A percentile compares a stretch with the other conserved stretches of the same genome.
Conservation (phyloP, 2,113 vertebrate species). For the Muscicapa adusta region DNA sequence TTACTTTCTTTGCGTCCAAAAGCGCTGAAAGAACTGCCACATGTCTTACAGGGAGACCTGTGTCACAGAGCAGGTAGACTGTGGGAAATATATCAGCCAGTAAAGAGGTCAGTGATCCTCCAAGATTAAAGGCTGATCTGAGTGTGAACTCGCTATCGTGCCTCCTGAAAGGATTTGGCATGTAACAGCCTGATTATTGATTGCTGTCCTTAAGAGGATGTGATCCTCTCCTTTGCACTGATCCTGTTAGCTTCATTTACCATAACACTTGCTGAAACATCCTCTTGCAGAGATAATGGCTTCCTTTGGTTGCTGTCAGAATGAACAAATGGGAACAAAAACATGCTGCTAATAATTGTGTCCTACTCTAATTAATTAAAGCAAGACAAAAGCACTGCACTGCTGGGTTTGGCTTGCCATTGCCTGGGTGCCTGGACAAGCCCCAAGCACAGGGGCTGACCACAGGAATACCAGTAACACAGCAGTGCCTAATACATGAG, state of each 20-base stretch:
- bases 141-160: not conserved
- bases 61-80: not conserved
- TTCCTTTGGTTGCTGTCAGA: slow-evolving; percentile 26
- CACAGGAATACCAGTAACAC: not conserved
- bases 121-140: slow-evolving; percentile 10
- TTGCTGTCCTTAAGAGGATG: not conserved
- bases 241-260: slow-evolving; percentile 30
- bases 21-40: rapidly evolving
- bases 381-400: slow-evolving; percentile 1
- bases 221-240: not conserved
- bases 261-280: not conserved
- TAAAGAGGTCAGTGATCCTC: not conserved
- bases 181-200: not conserved
- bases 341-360: not conserved
- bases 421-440: not conserved
- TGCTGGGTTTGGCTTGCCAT: not conserved
- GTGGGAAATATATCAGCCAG: not conserved
- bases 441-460: not conserved
- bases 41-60: not conserved
- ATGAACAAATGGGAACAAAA: slow-evolving; percentile 34
- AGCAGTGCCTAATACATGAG: not conserved
- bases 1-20: not conserved
- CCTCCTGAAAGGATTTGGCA: slow-evolving; percentile 6
- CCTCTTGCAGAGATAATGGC: not conserved
- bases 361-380: slow-evolving; percentile 17